phyloP scores from a whole-genome alignment of 2,113 vertebrate species.

The Oriolus oriolus region DNA sequence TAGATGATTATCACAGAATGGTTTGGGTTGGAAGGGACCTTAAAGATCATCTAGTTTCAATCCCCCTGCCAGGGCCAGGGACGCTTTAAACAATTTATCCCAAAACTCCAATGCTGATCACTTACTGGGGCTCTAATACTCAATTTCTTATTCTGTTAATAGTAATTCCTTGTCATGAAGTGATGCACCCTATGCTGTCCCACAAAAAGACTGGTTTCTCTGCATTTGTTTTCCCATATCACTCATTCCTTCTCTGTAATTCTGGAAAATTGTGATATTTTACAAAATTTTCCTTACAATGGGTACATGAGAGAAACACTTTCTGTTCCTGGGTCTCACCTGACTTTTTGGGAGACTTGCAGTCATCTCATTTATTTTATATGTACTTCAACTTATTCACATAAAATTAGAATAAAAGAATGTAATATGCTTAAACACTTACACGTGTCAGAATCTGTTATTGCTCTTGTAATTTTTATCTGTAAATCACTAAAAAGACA shows the following conservation, averaged over 20 bases:
- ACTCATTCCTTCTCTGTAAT: background rate
- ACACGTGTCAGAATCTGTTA: background rate
- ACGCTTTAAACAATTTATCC: background rate
- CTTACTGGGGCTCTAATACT: background rate
- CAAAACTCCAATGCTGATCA: background rate
- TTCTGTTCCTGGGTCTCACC: background rate
- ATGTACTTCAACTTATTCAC: background rate
- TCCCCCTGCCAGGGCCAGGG: background rate
- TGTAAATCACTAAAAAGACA: background rate
- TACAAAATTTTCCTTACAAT: background rate
- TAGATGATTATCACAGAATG: background rate
- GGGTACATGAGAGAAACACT: background rate
- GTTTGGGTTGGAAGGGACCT: background rate
- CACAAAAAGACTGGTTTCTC: background rate
- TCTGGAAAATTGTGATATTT: background rate
- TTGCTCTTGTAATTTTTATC: background rate
- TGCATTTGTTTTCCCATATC: background rate
- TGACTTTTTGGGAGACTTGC: background rate
- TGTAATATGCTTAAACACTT: background rate
- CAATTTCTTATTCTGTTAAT: background rate
- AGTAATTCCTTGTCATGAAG: background rate
- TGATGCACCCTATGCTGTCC: background rate
- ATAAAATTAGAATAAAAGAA: background rate
- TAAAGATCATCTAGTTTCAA: background rate
- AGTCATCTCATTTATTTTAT: background rate